A percentile compares a stretch with the other conserved stretches of the same genome.
Conservation (phyloP, 1,140 invertebrate genomes). For the silkworm (Bombyx mori) region DNA sequence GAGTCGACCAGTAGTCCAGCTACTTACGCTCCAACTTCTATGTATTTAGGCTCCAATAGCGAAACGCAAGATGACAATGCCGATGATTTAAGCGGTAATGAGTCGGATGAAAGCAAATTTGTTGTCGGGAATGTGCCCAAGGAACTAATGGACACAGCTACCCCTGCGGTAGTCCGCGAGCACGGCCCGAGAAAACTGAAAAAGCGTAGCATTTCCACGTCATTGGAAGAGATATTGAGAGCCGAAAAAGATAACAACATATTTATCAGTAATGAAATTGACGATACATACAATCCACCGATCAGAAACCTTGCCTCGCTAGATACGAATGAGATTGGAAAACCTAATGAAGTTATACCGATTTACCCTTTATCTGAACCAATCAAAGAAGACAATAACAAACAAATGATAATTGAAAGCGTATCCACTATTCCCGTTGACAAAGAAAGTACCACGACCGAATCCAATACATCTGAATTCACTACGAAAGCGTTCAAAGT, state of each 20-base stretch:
- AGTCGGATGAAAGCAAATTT: slow-evolving; percentile 59
- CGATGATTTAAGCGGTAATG: slow-evolving; percentile 34
- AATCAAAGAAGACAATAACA: slow-evolving; percentile 28
- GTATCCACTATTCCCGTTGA: slow-evolving; percentile 50
- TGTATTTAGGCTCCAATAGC: slow-evolving; percentile 63
- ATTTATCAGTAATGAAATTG: slow-evolving; percentile 65
- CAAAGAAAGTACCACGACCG: slow-evolving; percentile 26
- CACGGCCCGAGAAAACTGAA: slow-evolving; percentile 72
- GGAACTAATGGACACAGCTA: slow-evolving; percentile 67
- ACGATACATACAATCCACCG: slow-evolving; percentile 31
- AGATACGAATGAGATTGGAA: slow-evolving; percentile 6
- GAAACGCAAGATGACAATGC: slow-evolving; percentile 41
- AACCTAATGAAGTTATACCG: slow-evolving; percentile 35
- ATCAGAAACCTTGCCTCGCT: slow-evolving; percentile 25
- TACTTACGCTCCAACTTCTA: slow-evolving; percentile 56
- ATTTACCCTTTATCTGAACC: slow-evolving; percentile 36
- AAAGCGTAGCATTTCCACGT: slow-evolving; percentile 40
- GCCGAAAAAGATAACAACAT: slow-evolving; percentile 45
- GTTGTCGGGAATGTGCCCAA: slow-evolving; percentile 73
- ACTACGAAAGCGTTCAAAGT: slow-evolving; percentile 56
- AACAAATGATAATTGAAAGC: slow-evolving; percentile 43
- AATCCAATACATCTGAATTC: slow-evolving; percentile 37
- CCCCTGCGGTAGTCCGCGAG: slow-evolving; percentile 72
- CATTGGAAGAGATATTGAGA: slow-evolving; percentile 57
- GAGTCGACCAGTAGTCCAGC: slow-evolving; percentile 54